Percentiles rank a stretch among this genome's conserved stretches.
Evolutionary conservation across 2,113 vertebrate genomes (phyloP).

Genomic region (Strix uralensis): DNA sequence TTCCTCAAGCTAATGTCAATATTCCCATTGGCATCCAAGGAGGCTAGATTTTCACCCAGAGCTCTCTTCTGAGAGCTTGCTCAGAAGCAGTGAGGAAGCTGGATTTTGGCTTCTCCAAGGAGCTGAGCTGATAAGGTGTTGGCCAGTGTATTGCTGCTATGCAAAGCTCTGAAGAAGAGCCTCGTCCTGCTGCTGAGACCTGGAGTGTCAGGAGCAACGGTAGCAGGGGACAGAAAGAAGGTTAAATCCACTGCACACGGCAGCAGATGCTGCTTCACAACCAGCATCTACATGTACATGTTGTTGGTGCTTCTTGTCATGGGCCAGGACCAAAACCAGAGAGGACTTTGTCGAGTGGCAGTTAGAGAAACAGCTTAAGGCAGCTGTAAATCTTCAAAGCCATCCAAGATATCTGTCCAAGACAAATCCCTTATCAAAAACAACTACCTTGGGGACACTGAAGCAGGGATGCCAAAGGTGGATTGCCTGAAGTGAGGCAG

Average conservation of each 20-base stretch:
- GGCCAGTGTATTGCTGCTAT: fast-evolving
- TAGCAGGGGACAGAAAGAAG: background rate
- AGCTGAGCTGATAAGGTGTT: background rate
- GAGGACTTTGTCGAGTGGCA: background rate
- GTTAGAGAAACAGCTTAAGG: background rate
- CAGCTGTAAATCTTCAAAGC: background rate
- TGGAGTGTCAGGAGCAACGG: too few species aligned
- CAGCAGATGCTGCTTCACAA: background rate
- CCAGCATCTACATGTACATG: fast-evolving
- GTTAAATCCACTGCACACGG: background rate
- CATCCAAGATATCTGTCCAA: background rate
- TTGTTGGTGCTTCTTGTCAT: background rate
- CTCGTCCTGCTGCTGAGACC: background rate
- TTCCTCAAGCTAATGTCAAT: background rate
- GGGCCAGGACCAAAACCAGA: background rate
- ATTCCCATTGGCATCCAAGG: too few species aligned
- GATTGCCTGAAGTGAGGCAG: background rate
- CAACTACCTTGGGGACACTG: background rate
- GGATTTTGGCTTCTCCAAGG: background rate
- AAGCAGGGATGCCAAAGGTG: background rate
- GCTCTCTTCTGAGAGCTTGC: background rate
- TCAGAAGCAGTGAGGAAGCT: background rate
- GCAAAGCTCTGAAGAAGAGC: background rate
- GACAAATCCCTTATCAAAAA: background rate
- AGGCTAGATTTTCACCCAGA: background rate